Evolutionary conservation across 64 coral and sea anemone species (phyloP).

Genomic region (Montipora foliosa): DNA sequence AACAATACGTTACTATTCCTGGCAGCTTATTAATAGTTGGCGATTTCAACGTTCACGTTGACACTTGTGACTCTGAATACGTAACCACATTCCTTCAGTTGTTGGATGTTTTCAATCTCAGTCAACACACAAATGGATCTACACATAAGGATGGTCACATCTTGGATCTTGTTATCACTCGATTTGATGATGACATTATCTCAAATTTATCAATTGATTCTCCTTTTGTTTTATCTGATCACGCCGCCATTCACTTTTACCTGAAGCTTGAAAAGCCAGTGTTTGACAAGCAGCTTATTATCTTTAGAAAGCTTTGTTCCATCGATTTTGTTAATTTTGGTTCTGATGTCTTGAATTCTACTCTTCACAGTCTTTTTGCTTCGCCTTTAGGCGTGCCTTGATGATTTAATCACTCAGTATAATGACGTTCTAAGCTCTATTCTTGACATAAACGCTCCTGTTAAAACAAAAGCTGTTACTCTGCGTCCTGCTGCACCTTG

Average conservation of each 20-base stretch:
- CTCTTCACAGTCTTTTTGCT: slow-evolving; percentile 7
- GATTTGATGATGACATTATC: neutral
- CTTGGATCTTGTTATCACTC: slow-evolving; percentile 16
- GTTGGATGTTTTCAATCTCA: neutral
- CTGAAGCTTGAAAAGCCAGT: slow-evolving; percentile 15
- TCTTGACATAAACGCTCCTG: neutral
- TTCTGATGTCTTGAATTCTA: slow-evolving; percentile 30
- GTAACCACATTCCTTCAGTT: no score
- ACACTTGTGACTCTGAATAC: no score
- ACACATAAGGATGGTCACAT: no score
- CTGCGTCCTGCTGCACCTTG: neutral
- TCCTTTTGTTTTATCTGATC: neutral
- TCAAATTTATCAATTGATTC: neutral
- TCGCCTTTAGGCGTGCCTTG: neutral
- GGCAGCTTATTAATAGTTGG: no score
- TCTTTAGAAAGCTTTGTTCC: slow-evolving; percentile 14
- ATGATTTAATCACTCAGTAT: slow-evolving; percentile 7
- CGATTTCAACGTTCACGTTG: no score
- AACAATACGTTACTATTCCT: no score
- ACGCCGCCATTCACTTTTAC: slow-evolving; percentile 17
- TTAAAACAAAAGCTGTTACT: neutral
- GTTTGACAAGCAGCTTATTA: slow-evolving; percentile 1
- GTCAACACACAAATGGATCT: no score
- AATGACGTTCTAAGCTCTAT: slow-evolving; percentile 8
- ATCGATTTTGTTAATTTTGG: slow-evolving; percentile 1